These are phyloP conservation scores for Eptesicus fuscus DNA, from an alignment of 2,113 vertebrate genomes.

Conservation along the genomic window DNA sequence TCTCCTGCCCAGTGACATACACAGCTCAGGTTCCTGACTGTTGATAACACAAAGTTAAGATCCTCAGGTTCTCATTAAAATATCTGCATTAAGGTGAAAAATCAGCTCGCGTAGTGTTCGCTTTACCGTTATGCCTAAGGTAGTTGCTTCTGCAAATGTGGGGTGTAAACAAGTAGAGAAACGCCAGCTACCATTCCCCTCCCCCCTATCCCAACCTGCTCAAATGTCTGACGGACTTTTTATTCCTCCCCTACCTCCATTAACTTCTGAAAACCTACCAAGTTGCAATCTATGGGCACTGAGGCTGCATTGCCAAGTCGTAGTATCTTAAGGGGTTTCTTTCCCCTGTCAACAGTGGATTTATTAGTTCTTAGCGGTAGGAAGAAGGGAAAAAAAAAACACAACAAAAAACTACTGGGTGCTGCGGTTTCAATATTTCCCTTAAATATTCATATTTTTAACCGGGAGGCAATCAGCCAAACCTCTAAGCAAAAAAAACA, in stretches of 20 bases:
- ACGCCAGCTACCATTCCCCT: background rate
- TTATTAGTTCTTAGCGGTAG: constrained; percentile 62
- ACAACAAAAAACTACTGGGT: background rate
- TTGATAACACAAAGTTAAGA: background rate
- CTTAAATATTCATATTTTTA: constrained; percentile 55
- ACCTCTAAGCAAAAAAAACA: constrained; percentile 22
- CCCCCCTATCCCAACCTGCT: background rate
- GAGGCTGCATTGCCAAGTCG: constrained; percentile 48
- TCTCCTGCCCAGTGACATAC: background rate
- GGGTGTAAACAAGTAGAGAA: background rate
- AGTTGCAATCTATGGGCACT: constrained; percentile 65
- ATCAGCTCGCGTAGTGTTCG: background rate
- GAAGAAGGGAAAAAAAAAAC: background rate
- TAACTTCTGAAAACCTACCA: constrained; percentile 71
- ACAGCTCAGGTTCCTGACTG: background rate
- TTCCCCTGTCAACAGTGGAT: constrained; percentile 61
- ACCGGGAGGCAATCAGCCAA: constrained; percentile 43
- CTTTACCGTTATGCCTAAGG: background rate
- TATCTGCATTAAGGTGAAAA: background rate
- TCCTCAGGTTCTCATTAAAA: background rate
- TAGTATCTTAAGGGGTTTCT: constrained; percentile 44
- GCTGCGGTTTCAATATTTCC: constrained; percentile 56
- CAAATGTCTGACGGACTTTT: constrained; percentile 37
- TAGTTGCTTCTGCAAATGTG: background rate
- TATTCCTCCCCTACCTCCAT: constrained; percentile 35